Evolutionary conservation across 1,140 invertebrate species (phyloP), one percentile per base, ranked within the genome.

Genomic region (Aphidius ervi): DNA sequence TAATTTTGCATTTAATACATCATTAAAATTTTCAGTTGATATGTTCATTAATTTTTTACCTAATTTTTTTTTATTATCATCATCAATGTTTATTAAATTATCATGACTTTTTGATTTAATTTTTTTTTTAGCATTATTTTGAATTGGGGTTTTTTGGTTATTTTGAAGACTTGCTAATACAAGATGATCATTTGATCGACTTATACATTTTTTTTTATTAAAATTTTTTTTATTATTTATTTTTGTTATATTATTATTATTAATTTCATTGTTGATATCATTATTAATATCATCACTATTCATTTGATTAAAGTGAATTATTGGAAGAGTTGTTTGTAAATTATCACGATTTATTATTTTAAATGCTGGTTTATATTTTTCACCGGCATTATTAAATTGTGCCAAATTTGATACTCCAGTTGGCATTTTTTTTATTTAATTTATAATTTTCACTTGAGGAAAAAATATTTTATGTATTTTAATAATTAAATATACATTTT

Each of bases 1-100:
- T 16, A 89, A 71, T 68, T 88, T 88, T 3, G 84, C 82, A 65
- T 88, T 86, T 23, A 88, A 74, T 6, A 82, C 82, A 62, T 85
- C 82, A 37, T 84, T 84, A 72, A 88, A 88, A 56, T 84, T 82
- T 40, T 80, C 77, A 0, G 71, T 77, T 0, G 74, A 74, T 5
- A 77, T 46, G 1, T 63, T 68, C 56, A 76, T 70, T 1, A 61
- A 63, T 56, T 10, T 70, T 72, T 10, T 42, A 46, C 16, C 16
- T 59, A 43, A 23, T 60, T 58, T 23, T 40, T 31, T 9, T 37
- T 53, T 50, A 23, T 39, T 60, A 59, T 55, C 67, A 58, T 66
- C 23, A 50, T 63, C 9, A 46, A 64, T 63, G 39, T 63, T 56
- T 2, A 59, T 65, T 0, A 80, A 66, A 56, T 76, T 77, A 0